A percentile compares a stretch with the other conserved stretches of the same genome.
phyloP scores from a whole-genome alignment of 2,888 invertebrate species.

The Drosophila mulleri region DNA sequence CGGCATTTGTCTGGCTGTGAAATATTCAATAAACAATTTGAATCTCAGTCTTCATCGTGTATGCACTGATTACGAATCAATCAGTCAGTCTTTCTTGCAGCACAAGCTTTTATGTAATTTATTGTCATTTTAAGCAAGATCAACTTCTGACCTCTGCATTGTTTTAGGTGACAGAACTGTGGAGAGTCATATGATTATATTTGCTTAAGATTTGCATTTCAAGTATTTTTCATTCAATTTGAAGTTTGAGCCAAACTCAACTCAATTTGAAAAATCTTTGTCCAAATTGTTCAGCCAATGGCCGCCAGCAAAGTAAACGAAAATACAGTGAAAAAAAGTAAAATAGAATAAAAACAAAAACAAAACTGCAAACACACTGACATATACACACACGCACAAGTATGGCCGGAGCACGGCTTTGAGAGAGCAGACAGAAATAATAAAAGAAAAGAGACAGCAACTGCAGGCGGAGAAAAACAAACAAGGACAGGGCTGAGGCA shows the following conservation, averaged over 20 bases:
- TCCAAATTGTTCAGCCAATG: constrained; percentile 58
- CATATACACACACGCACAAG: constrained; percentile 2
- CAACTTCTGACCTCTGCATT: constrained; percentile 22
- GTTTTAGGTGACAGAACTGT: constrained; percentile 26
- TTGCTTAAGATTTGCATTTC: constrained; percentile 32
- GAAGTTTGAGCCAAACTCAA: constrained; percentile 63
- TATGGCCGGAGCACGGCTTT: neutral
- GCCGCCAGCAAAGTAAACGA: constrained; percentile 40
- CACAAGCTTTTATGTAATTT: neutral
- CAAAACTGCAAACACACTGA: constrained; percentile 30
- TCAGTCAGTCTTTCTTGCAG: neutral
- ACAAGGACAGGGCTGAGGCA: constrained; percentile 45
- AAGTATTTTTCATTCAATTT: constrained; percentile 63
- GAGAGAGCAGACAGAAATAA: constrained; percentile 1
- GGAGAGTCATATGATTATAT: constrained; percentile 38
- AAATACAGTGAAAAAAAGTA: constrained; percentile 23
- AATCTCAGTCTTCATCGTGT: too few species aligned
- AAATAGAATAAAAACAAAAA: constrained; percentile 50
- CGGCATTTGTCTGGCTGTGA: too few species aligned
- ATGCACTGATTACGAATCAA: too few species aligned
- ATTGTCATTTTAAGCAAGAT: constrained; percentile 2
- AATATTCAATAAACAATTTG: too few species aligned
- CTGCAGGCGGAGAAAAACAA: constrained; percentile 47
- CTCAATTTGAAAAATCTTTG: constrained; percentile 64
- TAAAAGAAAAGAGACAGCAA: constrained; percentile 24